These are phyloP conservation scores for Alsophila aescularia DNA, from an alignment of 2,888 invertebrate species.

Conservation along the genomic window DNA sequence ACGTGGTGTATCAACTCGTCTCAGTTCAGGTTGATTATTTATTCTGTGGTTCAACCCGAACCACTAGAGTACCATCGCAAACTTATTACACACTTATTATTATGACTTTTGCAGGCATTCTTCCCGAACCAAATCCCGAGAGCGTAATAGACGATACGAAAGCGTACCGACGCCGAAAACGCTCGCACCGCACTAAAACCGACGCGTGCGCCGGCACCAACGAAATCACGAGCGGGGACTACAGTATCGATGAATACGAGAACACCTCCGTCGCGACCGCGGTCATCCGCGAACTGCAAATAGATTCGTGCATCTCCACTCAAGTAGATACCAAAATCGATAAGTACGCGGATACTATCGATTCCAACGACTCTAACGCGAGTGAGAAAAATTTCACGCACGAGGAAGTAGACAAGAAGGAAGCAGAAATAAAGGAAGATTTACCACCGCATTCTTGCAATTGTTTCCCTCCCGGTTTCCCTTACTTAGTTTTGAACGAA, in stretches of 20 bases:
- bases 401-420: no score
- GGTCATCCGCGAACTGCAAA: conserved; percentile 57
- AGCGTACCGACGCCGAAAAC: conserved; percentile 46
- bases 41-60: no score
- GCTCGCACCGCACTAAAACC: conserved; percentile 66
- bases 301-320: conserved; percentile 50
- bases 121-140: conserved; percentile 52
- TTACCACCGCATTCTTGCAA: no score
- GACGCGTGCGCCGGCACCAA: conserved; percentile 68
- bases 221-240: conserved; percentile 54
- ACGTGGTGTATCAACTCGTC: no score
- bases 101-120: conserved; percentile 45
- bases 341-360: conserved; percentile 23
- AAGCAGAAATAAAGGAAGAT: no score
- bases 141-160: conserved; percentile 37
- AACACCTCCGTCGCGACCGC: conserved; percentile 49
- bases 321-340: conserved; percentile 43
- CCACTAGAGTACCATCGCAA: no score
- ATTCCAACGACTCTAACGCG: not conserved
- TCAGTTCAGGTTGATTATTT: no score
- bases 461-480: conserved; percentile 25
- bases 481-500: conserved; percentile 51
- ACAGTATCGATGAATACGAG: conserved; percentile 33
- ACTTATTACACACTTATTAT: no score
- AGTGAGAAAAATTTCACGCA: no score